A percentile compares a stretch with the other conserved stretches of the same genome.
These are phyloP conservation scores for western clawed frog (Xenopus tropicalis) DNA, from an alignment of 2,113 vertebrate species.

Conservation along the genomic window UCB_Xtro_10.0 CM004452.2:40525501-40526000, in stretches of 20 bases:
- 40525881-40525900: slow-evolving; percentile 9
- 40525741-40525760: slow-evolving; percentile 37
- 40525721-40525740: slow-evolving; percentile 39
- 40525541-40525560: too few relatives aligned
- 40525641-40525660: background rate
- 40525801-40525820: slow-evolving; percentile 50
- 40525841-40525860: slow-evolving; percentile 27
- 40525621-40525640: too few relatives aligned
- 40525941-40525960: too few relatives aligned
- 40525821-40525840: slow-evolving; percentile 53
- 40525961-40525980: too few relatives aligned
- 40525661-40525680: slow-evolving; percentile 13
- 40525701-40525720: slow-evolving; percentile 15
- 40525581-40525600: too few relatives aligned
- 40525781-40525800: slow-evolving; percentile 32
- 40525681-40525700: background rate
- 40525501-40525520: too few relatives aligned
- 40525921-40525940: too few relatives aligned
- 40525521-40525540: too few relatives aligned
- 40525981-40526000: too few relatives aligned
- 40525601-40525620: too few relatives aligned
- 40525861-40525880: background rate
- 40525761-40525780: slow-evolving; percentile 49
- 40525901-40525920: too few relatives aligned
- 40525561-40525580: too few relatives aligned